These are phyloP conservation scores for Gobionotothen gibberifrons DNA, from an alignment of 2,797 vertebrate genomes.

Conservation along the genomic window DNA sequence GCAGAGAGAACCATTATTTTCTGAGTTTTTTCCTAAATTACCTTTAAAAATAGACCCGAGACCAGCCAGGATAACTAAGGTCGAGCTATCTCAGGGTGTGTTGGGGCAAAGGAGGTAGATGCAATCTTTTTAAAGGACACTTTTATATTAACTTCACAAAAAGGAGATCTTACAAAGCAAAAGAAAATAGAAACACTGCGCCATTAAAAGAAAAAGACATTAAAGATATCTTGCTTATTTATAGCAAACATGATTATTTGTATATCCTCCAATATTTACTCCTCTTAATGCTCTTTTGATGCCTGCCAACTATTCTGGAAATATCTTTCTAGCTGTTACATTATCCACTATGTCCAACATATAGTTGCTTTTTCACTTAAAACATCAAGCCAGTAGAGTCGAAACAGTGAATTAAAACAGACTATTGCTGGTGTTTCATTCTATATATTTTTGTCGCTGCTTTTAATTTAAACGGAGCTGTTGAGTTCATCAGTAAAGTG, in stretches of 20 bases:
- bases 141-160: neutral
- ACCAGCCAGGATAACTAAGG: neutral
- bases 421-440: too few relatives aligned
- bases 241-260: neutral
- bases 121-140: neutral
- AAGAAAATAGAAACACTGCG: neutral
- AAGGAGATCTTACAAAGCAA: neutral
- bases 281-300: neutral
- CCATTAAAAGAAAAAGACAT: neutral
- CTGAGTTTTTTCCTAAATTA: slow-evolving; percentile 31
- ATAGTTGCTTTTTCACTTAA: neutral
- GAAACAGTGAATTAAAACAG: too few relatives aligned
- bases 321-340: neutral
- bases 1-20: slow-evolving; percentile 25
- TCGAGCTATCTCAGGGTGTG: neutral
- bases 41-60: neutral
- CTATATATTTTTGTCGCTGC: too few relatives aligned
- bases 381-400: fast-evolving
- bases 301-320: neutral
- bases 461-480: too few relatives aligned
- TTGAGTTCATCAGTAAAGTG: too few relatives aligned
- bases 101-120: neutral
- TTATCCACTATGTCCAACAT: neutral
- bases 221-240: neutral
- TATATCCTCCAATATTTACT: too few relatives aligned